A percentile compares a stretch with the other conserved stretches of the same genome.
phyloP scores from a whole-genome alignment of 2,113 vertebrate genomes.

The Anolis carolinensis region DNA sequence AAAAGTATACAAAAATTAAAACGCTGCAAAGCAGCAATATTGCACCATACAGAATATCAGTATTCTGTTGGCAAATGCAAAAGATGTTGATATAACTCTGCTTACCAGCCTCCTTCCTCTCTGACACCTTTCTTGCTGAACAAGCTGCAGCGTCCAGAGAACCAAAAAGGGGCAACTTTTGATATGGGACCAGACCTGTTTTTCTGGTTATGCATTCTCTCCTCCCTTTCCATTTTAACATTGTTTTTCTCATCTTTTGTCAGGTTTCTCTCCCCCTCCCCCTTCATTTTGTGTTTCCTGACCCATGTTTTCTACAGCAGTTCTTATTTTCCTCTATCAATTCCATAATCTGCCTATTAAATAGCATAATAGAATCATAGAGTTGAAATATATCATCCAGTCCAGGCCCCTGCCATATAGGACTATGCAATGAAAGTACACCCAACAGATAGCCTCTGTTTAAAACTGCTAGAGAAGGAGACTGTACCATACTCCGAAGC shows the following conservation, averaged over 20 bases:
- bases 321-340: not conserved
- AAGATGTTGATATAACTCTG: not conserved
- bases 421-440: not conserved
- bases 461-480: no score
- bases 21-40: no score
- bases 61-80: not conserved
- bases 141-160: not conserved
- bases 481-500: no score
- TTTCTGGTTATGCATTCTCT: no score
- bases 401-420: no score
- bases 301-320: not conserved
- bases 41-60: no score
- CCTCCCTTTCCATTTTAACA: rapidly evolving
- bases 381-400: no score
- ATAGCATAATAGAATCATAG: not conserved
- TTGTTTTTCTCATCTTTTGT: no score
- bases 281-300: not conserved
- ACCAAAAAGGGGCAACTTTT: no score
- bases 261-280: no score
- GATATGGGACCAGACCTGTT: not conserved
- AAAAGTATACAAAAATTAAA: no score
- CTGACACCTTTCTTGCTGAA: not conserved
- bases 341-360: not conserved
- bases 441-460: no score
- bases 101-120: not conserved